These are phyloP conservation scores for Sinocyclocheilus anophthalmus DNA, from an alignment of 2,113 vertebrate genomes.

Conservation along the genomic window DNA sequence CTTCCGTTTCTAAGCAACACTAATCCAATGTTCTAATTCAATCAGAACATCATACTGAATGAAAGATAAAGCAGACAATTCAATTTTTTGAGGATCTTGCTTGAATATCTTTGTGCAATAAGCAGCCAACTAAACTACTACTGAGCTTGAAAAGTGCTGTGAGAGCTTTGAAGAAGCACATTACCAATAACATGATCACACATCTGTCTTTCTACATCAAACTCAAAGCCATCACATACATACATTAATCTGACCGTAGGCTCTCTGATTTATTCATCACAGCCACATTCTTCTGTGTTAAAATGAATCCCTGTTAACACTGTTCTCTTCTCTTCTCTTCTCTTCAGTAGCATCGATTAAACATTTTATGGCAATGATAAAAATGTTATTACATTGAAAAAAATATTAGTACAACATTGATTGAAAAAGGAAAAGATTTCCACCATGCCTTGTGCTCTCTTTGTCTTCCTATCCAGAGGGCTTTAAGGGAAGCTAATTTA, in stretches of 20 bases:
- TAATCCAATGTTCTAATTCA: not conserved
- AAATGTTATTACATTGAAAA: slow-evolving; percentile 9
- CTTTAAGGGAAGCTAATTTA: slow-evolving; percentile 44
- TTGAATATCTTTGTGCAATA: not conserved
- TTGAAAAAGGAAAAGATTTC: not conserved
- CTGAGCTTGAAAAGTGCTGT: not conserved
- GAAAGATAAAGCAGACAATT: not conserved
- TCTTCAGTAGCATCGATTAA: not conserved
- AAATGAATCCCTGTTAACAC: slow-evolving; percentile 77
- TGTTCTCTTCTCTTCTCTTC: not conserved
- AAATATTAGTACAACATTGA: slow-evolving; percentile 24
- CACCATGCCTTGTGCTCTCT: not conserved
- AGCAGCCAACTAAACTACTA: not conserved
- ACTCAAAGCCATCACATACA: not conserved
- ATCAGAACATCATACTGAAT: not conserved
- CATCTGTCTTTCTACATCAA: not conserved
- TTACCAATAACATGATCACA: not conserved
- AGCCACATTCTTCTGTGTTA: slow-evolving; percentile 41
- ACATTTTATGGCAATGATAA: slow-evolving; percentile 23
- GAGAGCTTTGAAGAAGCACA: slow-evolving; percentile 4
- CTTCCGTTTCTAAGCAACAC: not conserved
- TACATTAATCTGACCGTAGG: slow-evolving; percentile 32
- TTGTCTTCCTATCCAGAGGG: slow-evolving; percentile 32
- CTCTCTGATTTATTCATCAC: slow-evolving; percentile 44
- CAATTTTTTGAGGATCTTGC: not conserved